These are phyloP conservation scores for Sternarchorhynchus goeldii DNA, from an alignment of 2,797 vertebrate genomes.

Conservation along the genomic window DNA sequence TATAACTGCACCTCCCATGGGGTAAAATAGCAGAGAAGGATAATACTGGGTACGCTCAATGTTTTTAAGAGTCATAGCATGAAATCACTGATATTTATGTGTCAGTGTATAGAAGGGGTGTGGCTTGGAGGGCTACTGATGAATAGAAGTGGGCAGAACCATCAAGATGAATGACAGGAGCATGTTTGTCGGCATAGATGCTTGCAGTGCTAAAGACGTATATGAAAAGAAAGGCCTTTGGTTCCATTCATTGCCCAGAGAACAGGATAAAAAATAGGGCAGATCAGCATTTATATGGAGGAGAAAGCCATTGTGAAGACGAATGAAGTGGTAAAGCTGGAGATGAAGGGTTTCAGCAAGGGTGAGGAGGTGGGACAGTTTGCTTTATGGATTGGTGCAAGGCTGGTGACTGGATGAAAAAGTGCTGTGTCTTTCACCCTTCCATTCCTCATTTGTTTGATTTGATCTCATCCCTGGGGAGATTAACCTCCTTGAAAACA, in stretches of 20 bases:
- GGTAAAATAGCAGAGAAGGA: background rate
- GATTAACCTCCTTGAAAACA: conserved; percentile 12
- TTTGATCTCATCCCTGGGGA: conserved; percentile 9
- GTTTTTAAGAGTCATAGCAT: background rate
- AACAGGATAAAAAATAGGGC: conserved; percentile 23
- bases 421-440: conserved; percentile 2
- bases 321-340: conserved; percentile 23
- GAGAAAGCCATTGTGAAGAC: conserved; percentile 24
- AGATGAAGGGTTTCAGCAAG: conserved; percentile 31
- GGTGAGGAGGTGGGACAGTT: background rate
- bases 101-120: background rate
- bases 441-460: conserved; percentile 24
- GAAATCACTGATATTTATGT: background rate
- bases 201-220: background rate
- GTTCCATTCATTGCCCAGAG: background rate
- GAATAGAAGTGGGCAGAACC: conserved; percentile 27
- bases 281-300: conserved; percentile 30
- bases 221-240: conserved; percentile 19
- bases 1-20: background rate
- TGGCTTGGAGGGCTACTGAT: conserved; percentile 40
- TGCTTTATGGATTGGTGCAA: conserved; percentile 21
- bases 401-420: conserved; percentile 1
- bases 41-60: background rate
- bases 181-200: background rate
- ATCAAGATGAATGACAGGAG: conserved; percentile 27